Conservation (phyloP, 2,797 vertebrate species). For the Spinibarbus caldwelli region DNA sequence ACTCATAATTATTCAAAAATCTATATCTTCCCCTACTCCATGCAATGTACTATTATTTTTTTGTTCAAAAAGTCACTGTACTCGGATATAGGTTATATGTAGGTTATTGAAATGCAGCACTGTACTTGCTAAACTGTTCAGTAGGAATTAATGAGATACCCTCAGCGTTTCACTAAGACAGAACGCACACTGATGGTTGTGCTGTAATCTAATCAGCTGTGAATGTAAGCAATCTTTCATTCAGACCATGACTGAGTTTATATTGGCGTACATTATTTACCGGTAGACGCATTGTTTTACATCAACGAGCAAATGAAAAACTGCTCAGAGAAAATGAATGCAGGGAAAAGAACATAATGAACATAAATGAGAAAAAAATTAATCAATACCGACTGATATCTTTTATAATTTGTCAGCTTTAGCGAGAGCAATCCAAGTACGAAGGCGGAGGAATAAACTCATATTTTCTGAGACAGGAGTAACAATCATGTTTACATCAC, state of each 20-base stretch:
- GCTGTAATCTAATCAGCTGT: conserved; percentile 37
- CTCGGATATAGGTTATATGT: too few relatives aligned
- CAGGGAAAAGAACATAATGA: conserved; percentile 8
- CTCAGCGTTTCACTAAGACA: conserved; percentile 5
- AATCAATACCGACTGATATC: conserved; percentile 20
- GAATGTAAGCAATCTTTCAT: conserved; percentile 39
- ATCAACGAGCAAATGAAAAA: conserved; percentile 26
- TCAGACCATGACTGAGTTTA: conserved; percentile 22
- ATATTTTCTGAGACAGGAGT: neutral
- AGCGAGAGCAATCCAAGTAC: conserved; percentile 21
- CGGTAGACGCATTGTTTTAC: conserved; percentile 28
- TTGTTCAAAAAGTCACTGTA: neutral
- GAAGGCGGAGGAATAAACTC: neutral
- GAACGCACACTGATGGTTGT: conserved; percentile 16
- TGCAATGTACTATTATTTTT: neutral
- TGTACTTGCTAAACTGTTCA: conserved; percentile 42
- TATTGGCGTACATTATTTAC: conserved; percentile 40
- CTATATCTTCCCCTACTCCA: neutral
- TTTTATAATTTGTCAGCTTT: conserved; percentile 31
- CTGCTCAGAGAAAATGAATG: conserved; percentile 10
- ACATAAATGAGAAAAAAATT: conserved; percentile 19
- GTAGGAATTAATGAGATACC: conserved; percentile 47
- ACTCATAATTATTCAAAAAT: neutral
- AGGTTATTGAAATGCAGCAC: conserved; percentile 39
- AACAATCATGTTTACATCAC: neutral